Evolutionary conservation across 37 sponge, comb jelly and placozoan genomes (phyloP).

Genomic region (Oscarella lobularis): DNA sequence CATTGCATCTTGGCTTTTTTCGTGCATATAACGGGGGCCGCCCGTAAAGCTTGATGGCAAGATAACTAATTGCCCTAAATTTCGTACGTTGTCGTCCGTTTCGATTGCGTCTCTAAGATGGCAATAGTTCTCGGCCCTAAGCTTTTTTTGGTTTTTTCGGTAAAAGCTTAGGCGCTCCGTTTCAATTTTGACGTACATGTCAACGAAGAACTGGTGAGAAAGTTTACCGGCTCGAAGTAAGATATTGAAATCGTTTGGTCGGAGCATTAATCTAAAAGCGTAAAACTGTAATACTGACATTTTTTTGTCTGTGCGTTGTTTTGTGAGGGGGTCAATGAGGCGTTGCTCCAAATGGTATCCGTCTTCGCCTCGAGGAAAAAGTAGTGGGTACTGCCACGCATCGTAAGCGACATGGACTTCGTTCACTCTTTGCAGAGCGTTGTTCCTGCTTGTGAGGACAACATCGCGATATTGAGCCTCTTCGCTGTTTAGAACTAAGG

Average conservation of each 20-base stretch:
- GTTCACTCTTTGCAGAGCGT: conserved; percentile 4
- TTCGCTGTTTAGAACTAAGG: conserved; percentile 8
- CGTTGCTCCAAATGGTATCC: conserved; percentile 10
- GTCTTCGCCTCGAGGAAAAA: conserved; percentile 15
- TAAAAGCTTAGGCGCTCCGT: conserved; percentile 31
- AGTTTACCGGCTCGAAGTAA: too few species aligned
- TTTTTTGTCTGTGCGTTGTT: too few species aligned
- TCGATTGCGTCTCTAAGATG: conserved; percentile 19
- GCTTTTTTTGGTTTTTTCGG: conserved; percentile 10
- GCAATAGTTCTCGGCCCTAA: conserved; percentile 20
- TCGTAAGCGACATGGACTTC: conserved; percentile 20
- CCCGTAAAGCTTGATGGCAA: conserved; percentile 46
- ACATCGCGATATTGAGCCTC: conserved; percentile 17
- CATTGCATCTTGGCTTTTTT: conserved; percentile 39
- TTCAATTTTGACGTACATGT: conserved; percentile 40
- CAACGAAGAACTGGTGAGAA: conserved; percentile 49
- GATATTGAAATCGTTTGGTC: too few species aligned
- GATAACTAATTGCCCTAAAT: conserved; percentile 29
- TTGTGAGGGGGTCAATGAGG: conserved; percentile 4
- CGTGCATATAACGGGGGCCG: conserved; percentile 35
- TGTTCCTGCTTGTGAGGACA: conserved; percentile 7
- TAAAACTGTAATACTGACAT: too few species aligned
- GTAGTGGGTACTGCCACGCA: conserved; percentile 8
- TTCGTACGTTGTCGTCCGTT: too few species aligned
- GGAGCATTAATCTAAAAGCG: too few species aligned